phyloP scores from a whole-genome alignment of 2,113 vertebrate genomes.

The Spermophilus dauricus region DNA sequence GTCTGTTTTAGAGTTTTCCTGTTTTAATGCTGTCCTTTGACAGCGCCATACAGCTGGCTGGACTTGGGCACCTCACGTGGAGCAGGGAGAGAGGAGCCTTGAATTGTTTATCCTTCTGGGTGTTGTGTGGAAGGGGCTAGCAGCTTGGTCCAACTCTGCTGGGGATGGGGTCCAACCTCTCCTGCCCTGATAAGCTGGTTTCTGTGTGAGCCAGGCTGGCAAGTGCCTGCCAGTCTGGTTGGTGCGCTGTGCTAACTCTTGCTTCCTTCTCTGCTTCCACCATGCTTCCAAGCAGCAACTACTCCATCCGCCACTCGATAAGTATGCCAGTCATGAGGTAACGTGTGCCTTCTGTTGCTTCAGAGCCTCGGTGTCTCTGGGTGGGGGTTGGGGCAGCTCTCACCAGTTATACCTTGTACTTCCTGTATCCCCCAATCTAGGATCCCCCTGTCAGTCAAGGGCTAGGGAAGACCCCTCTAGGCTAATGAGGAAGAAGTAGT shows the following conservation, averaged over 20 bases:
- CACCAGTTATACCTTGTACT: background rate
- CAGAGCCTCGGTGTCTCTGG: background rate
- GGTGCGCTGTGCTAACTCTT: slow-evolving; percentile 84
- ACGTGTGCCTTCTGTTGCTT: slow-evolving; percentile 79
- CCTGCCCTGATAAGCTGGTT: background rate
- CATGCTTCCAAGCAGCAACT: slow-evolving; percentile 96
- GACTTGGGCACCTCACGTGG: background rate
- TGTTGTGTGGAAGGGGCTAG: background rate
- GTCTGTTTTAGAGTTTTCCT: background rate
- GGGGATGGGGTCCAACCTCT: background rate
- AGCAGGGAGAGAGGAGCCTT: background rate
- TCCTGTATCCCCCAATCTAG: background rate
- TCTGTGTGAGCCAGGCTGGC: background rate
- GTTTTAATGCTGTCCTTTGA: background rate
- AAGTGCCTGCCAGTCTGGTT: background rate
- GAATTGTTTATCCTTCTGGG: background rate
- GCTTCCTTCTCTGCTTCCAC: slow-evolving; percentile 89
- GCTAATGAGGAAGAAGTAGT: background rate
- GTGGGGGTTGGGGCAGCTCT: background rate
- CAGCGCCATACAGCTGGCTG: background rate
- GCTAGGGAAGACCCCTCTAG: background rate
- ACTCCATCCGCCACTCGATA: slow-evolving; percentile 99
- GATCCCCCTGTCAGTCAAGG: background rate
- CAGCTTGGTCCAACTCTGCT: background rate
- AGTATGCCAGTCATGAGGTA: slow-evolving; percentile 99